Evolutionary conservation across 2,888 invertebrate species (phyloP), one percentile per base, ranked within the genome.

Genomic region (Labia minor): DNA sequence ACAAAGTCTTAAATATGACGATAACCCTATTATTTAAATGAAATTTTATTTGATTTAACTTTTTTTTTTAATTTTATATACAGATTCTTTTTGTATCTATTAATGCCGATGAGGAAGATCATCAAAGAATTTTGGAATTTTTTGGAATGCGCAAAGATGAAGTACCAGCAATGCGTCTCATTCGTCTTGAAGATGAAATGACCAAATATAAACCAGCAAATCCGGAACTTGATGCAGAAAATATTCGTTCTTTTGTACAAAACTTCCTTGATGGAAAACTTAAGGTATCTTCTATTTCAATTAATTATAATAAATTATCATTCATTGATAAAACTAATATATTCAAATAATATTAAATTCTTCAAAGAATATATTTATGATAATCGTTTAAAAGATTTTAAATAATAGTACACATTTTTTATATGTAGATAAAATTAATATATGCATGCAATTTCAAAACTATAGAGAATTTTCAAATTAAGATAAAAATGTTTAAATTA

Each of bases 91-190:
- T 96, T 75, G 97, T 99, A 26, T 92, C 91, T 74, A 94, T 99
- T 77, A 90, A 99, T 79, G 87, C 92, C 64, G 95, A 92, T 75
- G 92, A 95, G 76, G 91, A 93, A 76, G 98, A 99, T 77, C 97
- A 99, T 80, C 89, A 89, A 74, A 86, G 98, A 76, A 98, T 99
- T 78, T 83, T 99, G 77, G 99, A 99, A 81, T 99, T 97, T 92
- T 99, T 99, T 80, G 98, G 97, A 73, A 89, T 98, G 86, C 92
- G 90, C 81, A 90, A 92, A 78, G 90, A 91, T n/a, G 94, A 94
- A 76, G 86, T 90, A 14, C 95, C 95, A 8, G 86, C 90, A 1
- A 89, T 94, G 75, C 87, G 97, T 73, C 83, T 99, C 71, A 98
- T 99, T 78, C 90, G 89, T 71, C 82, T 99, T 71, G 95, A 95